A percentile compares a stretch with the other conserved stretches of the same genome.
Conservation (phyloP, 2,113 vertebrate genomes). For the Corythaixoides concolor region DNA sequence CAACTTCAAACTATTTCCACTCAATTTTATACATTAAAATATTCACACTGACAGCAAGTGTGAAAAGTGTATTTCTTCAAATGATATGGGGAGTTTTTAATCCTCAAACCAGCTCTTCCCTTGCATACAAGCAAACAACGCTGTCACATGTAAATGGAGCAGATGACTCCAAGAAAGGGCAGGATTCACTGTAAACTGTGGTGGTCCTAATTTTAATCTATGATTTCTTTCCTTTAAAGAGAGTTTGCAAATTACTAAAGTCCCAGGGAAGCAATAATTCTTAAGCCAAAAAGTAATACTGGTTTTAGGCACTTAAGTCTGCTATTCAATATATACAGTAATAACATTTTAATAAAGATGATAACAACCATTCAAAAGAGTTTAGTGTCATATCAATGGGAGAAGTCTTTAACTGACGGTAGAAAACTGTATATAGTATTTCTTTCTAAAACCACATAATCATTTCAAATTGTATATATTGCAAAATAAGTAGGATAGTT, state of each 20-base stretch:
- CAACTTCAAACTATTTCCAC: not conserved
- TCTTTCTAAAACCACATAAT: not conserved
- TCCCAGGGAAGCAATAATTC: not conserved
- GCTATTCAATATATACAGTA: not conserved
- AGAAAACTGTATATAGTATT: not conserved
- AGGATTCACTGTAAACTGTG: not conserved
- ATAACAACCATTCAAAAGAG: not conserved
- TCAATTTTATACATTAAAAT: not conserved
- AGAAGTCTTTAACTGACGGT: not conserved
- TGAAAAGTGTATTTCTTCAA: not conserved
- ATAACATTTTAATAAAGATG: not conserved
- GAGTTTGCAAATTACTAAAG: not conserved
- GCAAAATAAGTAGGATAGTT: not conserved
- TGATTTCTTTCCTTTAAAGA: not conserved
- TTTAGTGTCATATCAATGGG: not conserved
- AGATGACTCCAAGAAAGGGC: not conserved
- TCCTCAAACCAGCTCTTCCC: not conserved
- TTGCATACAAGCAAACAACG: not conserved
- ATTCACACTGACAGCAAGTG: not conserved
- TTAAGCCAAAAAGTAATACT: not conserved
- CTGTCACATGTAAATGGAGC: not conserved
- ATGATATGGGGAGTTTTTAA: not conserved
- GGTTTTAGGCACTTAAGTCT: not conserved
- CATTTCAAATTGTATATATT: not conserved
- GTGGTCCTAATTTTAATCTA: not conserved